A percentile compares a stretch with the other conserved stretches of the same genome.
Evolutionary conservation across 1,140 invertebrate genomes (phyloP).

Genomic region (Caerostris extrusa): DNA sequence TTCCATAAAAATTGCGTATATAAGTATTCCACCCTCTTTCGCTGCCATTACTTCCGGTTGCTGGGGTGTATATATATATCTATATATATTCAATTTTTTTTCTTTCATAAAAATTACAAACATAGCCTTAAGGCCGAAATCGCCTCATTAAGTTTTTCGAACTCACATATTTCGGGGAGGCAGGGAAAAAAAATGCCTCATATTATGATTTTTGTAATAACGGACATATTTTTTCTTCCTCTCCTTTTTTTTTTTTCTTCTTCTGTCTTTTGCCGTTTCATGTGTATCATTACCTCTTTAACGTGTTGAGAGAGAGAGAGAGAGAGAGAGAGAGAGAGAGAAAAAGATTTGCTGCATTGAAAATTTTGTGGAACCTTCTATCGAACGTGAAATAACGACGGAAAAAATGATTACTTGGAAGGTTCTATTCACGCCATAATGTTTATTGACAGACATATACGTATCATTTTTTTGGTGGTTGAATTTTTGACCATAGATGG

Average conservation of each 20-base stretch:
- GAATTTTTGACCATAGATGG: too few relatives aligned
- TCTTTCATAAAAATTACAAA: constrained; percentile 49
- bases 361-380: neutral
- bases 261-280: neutral
- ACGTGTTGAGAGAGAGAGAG: neutral
- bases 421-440: neutral
- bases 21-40: constrained; percentile 45
- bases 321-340: too few relatives aligned
- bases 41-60: constrained; percentile 58
- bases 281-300: constrained; percentile 70
- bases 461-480: neutral
- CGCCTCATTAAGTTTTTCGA: constrained; percentile 68
- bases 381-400: neutral
- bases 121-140: constrained; percentile 44
- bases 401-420: neutral
- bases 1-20: constrained; percentile 6
- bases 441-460: neutral
- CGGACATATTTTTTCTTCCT: constrained; percentile 1
- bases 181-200: constrained; percentile 18
- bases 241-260: neutral
- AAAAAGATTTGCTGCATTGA: neutral
- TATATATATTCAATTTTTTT: neutral
- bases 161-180: constrained; percentile 51
- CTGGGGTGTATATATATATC: neutral
- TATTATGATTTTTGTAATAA: constrained; percentile 73